Base-by-base conservation (phyloP, 2,888 invertebrate genomes). In the Eupithecia insigniata region DNA sequence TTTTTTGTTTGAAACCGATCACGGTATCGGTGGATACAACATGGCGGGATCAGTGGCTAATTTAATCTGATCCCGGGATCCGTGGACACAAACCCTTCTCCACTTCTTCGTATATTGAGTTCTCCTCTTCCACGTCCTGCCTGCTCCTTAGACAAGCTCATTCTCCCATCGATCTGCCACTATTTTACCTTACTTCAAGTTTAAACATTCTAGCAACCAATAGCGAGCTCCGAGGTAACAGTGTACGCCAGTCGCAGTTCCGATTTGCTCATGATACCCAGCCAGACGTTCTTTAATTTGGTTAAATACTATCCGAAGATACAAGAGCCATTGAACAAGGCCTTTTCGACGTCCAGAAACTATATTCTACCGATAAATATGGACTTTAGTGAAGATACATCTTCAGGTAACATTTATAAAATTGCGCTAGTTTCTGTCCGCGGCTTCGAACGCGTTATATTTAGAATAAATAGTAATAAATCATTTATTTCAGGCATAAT, bases 301-400 rank as follows among this genome's bases (percentile, higher is more conserved):
- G 82, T 94, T 34, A 93, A 91, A 79, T 93, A 90, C 76, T 93
- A 94, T 71, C 92, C 93, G 0, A 93, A 92, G 82, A 88, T 93
- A 55, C 89, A 91, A 66, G 92, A 90, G 36, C 92, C 92, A 2
- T 78, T 94, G 72, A 86, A 85, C 34, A 92, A 89, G 73, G 93
- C 93, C 0, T 93, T 94, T 62, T 83, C 90, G 82, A 84, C 84
- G 67, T 93, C 93, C 2, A 89, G 87, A 75, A 91, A 94, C 79
- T 94, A 94, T 66, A 93, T 94, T 66, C 76, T 94, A 58, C 93
- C 93, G 28, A 93, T 93, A 73, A 87, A 89, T 61, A 90, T 92
- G 90, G 88, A 90, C 16, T 70, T 75, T 2, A 72, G 72, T 16
- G 89, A 90, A 64, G 88, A 88, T 32, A 83, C 83, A 3, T 87